Conservation (phyloP, 30 jellyfish, hydroid and myxozoan species). For the Cassiopea xamachana region DNA sequence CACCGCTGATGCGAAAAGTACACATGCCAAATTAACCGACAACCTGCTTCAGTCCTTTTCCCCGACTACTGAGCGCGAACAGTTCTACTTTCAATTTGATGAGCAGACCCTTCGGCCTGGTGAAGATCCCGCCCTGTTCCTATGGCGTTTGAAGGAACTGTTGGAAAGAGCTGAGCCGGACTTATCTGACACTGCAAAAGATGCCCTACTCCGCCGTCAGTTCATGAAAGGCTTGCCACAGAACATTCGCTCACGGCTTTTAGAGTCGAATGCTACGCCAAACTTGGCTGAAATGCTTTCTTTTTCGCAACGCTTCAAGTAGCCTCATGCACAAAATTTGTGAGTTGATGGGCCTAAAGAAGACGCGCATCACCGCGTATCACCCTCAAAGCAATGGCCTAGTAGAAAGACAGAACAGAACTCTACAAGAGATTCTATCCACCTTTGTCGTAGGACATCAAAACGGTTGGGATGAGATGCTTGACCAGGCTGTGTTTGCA, state of each 20-base stretch:
- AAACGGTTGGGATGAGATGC: conserved; percentile 33
- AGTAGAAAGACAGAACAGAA: conserved; percentile 53
- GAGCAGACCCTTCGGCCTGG: conserved; percentile 13
- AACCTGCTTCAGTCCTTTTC: conserved; percentile 4
- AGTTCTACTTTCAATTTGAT: neutral
- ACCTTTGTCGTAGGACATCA: conserved; percentile 11
- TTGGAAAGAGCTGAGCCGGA: conserved; percentile 18
- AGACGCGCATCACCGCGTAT: conserved; percentile 59
- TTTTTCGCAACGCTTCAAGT: too few species aligned
- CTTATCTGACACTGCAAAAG: conserved; percentile 4
- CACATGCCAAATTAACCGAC: conserved; percentile 14
- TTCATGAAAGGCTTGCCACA: too few species aligned
- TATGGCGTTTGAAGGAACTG: conserved; percentile 24
- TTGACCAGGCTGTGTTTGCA: conserved; percentile 62
- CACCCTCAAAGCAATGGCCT: conserved; percentile 62
- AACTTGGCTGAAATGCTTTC: too few species aligned
- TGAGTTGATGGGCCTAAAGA: conserved; percentile 55
- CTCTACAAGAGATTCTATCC: conserved; percentile 19
- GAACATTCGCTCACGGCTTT: too few species aligned
- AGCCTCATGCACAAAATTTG: conserved; percentile 52
- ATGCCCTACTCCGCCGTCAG: too few species aligned
- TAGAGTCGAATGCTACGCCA: too few species aligned
- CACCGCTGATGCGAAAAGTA: neutral
- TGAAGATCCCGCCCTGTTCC: conserved; percentile 16
- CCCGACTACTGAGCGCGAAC: conserved; percentile 13